phyloP scores from a whole-genome alignment of 2,888 invertebrate genomes.

The Augochlorella aurata region DNA sequence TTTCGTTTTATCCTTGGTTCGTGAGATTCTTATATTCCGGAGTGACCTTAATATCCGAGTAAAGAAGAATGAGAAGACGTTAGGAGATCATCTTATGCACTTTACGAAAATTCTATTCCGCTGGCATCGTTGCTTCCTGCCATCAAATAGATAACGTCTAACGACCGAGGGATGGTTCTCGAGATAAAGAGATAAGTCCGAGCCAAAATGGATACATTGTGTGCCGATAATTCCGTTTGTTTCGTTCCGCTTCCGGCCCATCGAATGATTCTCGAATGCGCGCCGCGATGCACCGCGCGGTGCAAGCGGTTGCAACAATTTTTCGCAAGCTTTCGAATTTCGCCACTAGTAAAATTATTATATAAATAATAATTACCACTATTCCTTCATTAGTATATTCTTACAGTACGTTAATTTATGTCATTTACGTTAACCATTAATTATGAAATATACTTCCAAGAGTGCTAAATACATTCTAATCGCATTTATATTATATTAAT shows the following conservation, averaged over 20 bases:
- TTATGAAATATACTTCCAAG: no score
- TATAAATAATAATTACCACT: no score
- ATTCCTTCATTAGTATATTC: no score
- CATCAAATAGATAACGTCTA: slow-evolving; percentile 17
- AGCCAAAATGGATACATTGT: slow-evolving; percentile 7
- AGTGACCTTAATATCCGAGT: slow-evolving; percentile 53
- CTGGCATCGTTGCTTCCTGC: slow-evolving; percentile 25
- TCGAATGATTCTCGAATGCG: no score
- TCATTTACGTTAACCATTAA: no score
- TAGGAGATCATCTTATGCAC: slow-evolving; percentile 53
- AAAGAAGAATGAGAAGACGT: slow-evolving; percentile 47
- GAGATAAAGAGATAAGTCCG: slow-evolving; percentile 8
- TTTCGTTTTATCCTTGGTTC: slow-evolving; percentile 47
- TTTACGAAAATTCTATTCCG: slow-evolving; percentile 52
- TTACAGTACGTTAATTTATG: no score
- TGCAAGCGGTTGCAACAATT: no score
- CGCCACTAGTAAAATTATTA: no score
- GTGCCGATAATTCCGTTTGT: slow-evolving; percentile 4
- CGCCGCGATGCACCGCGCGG: no score
- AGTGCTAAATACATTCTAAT: no score
- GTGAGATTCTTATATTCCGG: slow-evolving; percentile 51
- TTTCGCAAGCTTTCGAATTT: no score
- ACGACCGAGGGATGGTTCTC: slow-evolving; percentile 13
- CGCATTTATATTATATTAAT: no score
- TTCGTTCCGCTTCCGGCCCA: not conserved